Base-by-base conservation (phyloP, 2,888 invertebrate species). In the Sthenelais limicola region DNA sequence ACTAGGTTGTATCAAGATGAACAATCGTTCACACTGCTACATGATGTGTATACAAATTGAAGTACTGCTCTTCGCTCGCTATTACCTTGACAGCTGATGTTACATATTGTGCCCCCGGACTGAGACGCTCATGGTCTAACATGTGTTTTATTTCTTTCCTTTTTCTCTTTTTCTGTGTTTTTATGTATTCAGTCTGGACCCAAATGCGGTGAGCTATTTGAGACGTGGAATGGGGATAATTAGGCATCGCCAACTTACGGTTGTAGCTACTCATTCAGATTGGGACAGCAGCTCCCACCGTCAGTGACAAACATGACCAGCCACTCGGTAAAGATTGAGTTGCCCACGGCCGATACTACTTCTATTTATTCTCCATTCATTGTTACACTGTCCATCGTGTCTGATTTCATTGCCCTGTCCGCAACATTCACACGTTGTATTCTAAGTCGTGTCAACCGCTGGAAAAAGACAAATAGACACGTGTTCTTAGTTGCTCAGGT, bases 101-200 rank as follows among this genome's bases (percentile, higher is more conserved):
- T n/a, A 62, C 62, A 38, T 38, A 9, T 21, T 62, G 62, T 62
- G 62, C n/a, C 38, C 15, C 38, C 38, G 38, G 62, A 62, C 35
- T 62, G 62, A 35, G 18, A 12, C 15, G 62, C 38, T 35, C 62
- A 62, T 24, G 62, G 62, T 38, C 62, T 62, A 62, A 62, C 62
- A 62, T 62, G 62, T 62, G 62, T 62, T 62, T 62, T 62, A 62
- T 62, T 62, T 62, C 62, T 62, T 62, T 62, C 62, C 62, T 62
- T 62, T 62, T 62, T 62, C 62, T 62, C 62, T 62, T 62, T 62
- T 62, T 62, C 62, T 62, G 62, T 62, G 62, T 62, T 62, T 62
- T 62, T 62, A 62, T 43, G 62, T 62, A 62, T 62, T 62, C 62
- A 62, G 62, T 62, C 62, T 38, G 62, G 62, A 62, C 62, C 62